phyloP scores from a whole-genome alignment of 1,140 invertebrate species.

The Diuraphis noxia region DNA sequence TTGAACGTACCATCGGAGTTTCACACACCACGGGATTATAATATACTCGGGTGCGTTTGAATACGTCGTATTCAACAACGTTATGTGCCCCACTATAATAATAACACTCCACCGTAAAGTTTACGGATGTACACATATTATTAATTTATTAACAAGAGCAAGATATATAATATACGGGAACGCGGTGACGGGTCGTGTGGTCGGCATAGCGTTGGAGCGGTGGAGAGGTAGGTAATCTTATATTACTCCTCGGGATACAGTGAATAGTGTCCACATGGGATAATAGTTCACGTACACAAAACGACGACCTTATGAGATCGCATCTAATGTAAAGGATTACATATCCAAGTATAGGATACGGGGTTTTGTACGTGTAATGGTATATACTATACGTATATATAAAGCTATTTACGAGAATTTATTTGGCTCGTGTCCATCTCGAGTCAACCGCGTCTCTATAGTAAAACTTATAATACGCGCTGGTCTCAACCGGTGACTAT shows the following conservation, averaged over 20 bases:
- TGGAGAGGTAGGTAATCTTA: background rate
- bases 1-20: background rate
- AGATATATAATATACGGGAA: background rate
- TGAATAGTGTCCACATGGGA: background rate
- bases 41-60: background rate
- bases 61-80: background rate
- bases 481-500: background rate
- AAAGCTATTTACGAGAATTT: background rate
- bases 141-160: background rate
- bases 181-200: background rate
- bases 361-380: background rate
- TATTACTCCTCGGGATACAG: background rate
- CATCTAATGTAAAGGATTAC: background rate
- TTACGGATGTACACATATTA: slow-evolving; percentile 12
- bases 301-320: slow-evolving; percentile 1
- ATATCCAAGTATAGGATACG: background rate
- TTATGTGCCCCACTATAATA: background rate
- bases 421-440: background rate
- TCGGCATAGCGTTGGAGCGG: no score
- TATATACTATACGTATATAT: background rate
- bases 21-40: background rate
- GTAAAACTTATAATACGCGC: background rate
- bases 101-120: background rate
- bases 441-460: background rate
- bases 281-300: background rate